Evolutionary conservation across 2,888 invertebrate species (phyloP).

Genomic region (Philereme vetulata): DNA sequence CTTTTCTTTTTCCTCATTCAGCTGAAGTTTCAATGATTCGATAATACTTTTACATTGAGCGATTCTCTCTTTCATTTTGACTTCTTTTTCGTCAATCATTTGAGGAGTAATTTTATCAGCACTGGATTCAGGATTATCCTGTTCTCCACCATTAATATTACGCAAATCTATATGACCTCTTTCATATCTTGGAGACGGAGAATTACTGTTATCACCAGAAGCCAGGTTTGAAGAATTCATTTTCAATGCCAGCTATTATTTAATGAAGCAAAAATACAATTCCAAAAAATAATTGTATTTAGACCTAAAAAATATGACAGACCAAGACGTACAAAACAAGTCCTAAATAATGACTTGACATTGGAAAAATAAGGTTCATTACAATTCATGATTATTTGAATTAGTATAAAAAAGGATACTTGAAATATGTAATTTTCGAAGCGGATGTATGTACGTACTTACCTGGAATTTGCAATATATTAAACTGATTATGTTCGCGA

Average conservation of each 20-base stretch:
- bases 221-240: constrained; percentile 56
- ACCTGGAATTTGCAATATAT: too few relatives aligned
- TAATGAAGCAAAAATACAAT: neutral
- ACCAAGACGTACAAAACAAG: too few relatives aligned
- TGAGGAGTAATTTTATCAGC: constrained; percentile 48
- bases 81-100: constrained; percentile 61
- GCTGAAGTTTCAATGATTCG: constrained; percentile 68
- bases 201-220: constrained; percentile 57
- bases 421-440: too few relatives aligned
- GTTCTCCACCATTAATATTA: constrained; percentile 21
- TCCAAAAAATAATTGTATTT: neutral
- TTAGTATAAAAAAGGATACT: too few relatives aligned
- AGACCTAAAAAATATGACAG: too few relatives aligned
- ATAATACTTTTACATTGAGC: constrained; percentile 68
- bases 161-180: constrained; percentile 29
- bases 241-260: too few relatives aligned
- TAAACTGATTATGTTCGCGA: too few relatives aligned
- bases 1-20: constrained; percentile 69
- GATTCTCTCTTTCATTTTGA: constrained; percentile 67
- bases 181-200: constrained; percentile 39
- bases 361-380: too few relatives aligned
- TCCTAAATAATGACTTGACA: too few relatives aligned
- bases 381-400: too few relatives aligned
- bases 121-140: constrained; percentile 3
- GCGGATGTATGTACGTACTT: too few relatives aligned